phyloP scores from a whole-genome alignment of 2,113 vertebrate genomes.

The Cavia porcellus region DNA sequence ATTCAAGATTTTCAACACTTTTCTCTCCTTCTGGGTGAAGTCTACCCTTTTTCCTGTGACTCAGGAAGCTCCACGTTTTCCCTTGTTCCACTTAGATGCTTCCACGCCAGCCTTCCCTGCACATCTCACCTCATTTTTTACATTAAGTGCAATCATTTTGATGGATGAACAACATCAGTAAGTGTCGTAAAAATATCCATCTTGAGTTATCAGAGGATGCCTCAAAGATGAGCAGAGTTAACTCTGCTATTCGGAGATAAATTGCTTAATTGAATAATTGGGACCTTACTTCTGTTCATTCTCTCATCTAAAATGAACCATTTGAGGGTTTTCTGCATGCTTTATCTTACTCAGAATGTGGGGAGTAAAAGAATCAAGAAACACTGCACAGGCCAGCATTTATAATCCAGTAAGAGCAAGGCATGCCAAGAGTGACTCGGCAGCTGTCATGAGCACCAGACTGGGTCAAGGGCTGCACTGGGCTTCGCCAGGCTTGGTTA shows the following conservation, averaged over 20 bases:
- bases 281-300: neutral
- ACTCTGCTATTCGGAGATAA: neutral
- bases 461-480: neutral
- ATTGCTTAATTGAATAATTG: neutral
- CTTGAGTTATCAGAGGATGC: neutral
- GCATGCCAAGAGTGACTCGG: neutral
- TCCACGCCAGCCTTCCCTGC: neutral
- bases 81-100: neutral
- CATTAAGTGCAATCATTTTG: neutral
- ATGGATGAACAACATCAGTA: neutral
- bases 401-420: neutral
- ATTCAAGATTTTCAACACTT: neutral
- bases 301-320: neutral
- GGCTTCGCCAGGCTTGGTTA: neutral
- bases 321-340: neutral
- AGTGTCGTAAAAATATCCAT: neutral
- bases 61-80: neutral
- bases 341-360: neutral
- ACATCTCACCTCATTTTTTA: neutral
- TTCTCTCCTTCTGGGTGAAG: neutral
- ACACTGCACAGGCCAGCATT: neutral
- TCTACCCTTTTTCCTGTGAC: neutral
- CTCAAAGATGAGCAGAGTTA: neutral
- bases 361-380: neutral
- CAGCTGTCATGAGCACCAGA: accelerated